A percentile compares a stretch with the other conserved stretches of the same genome.
Evolutionary conservation across 2,113 vertebrate species (phyloP).

Genomic region (Sphyrna mokarran): DNA sequence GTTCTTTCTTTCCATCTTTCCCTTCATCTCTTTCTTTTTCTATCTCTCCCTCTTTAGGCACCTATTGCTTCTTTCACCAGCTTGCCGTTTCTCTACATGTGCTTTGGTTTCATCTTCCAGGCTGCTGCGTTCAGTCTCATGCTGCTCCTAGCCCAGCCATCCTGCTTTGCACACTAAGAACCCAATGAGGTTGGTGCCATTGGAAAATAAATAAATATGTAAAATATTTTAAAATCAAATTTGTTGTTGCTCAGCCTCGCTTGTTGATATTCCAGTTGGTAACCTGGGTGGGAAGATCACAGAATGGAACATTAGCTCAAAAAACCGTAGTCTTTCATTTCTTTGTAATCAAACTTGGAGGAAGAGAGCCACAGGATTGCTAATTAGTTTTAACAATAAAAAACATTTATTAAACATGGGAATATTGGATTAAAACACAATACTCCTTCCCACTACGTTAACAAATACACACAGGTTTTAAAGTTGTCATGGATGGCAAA

Average conservation of each 20-base stretch:
- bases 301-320: too few species aligned
- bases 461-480: too few species aligned
- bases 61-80: not conserved
- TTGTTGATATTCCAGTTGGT: too few species aligned
- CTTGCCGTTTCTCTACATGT: not conserved
- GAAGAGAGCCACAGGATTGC: too few species aligned
- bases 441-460: too few species aligned
- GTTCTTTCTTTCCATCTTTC: not conserved
- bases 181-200: not conserved
- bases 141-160: not conserved
- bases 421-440: too few species aligned
- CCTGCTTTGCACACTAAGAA: not conserved
- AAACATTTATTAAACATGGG: too few species aligned
- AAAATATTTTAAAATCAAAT: not conserved
- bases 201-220: not conserved
- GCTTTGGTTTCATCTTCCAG: not conserved
- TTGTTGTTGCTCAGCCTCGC: not conserved
- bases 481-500: too few species aligned
- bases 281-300: too few species aligned
- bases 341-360: too few species aligned
- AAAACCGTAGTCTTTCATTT: too few species aligned
- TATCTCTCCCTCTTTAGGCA: not conserved
- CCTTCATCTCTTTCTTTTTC: not conserved
- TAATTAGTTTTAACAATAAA: too few species aligned
- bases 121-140: not conserved